Conservation (phyloP, 2,113 vertebrate species). For the Prionailurus bengalensis region DNA sequence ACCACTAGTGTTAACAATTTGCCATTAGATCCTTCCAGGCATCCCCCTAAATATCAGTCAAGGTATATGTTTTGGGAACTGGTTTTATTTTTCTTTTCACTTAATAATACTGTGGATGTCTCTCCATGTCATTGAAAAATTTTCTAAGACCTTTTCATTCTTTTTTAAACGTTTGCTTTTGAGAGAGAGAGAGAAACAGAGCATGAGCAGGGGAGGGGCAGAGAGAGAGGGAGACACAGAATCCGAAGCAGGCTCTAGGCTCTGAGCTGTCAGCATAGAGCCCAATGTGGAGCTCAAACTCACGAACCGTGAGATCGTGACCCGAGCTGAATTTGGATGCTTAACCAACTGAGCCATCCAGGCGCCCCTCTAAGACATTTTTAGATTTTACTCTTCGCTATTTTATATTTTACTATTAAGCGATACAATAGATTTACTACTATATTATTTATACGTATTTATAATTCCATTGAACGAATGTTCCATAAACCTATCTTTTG, state of each 20-base stretch:
- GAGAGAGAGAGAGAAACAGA: no score
- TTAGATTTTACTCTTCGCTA: not conserved
- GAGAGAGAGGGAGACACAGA: no score
- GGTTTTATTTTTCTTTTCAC: not conserved
- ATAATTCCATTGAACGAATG: not conserved
- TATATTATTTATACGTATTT: not conserved
- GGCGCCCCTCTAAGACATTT: not conserved
- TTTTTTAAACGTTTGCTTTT: no score
- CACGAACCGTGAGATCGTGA: no score
- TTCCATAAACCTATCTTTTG: not conserved
- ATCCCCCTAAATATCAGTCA: not conserved
- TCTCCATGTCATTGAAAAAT: not conserved
- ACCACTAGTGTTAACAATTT: not conserved
- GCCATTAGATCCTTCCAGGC: not conserved
- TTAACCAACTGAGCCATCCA: no score
- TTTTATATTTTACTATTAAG: not conserved
- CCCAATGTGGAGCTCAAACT: no score
- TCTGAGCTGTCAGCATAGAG: no score
- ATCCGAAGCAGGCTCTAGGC: no score
- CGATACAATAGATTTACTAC: not conserved
- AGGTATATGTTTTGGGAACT: not conserved
- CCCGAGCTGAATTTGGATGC: no score
- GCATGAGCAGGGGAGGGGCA: no score
- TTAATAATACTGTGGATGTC: not conserved
- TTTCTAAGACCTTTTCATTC: not conserved